Conservation (phyloP, 2,113 vertebrate species). For the Falcunculus frontatus region DNA sequence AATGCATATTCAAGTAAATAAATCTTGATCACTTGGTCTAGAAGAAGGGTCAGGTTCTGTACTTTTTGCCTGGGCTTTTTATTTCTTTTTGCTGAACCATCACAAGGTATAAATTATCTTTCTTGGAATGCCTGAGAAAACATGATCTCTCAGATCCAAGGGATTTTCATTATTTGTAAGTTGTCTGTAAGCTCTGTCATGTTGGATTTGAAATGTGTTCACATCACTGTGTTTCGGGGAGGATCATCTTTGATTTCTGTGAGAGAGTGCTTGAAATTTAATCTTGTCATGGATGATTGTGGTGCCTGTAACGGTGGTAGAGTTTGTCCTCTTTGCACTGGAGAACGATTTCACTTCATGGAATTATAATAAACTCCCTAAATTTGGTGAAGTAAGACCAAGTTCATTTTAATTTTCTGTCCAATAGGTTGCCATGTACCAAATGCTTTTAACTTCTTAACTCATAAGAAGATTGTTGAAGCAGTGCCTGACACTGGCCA, state of each 20-base stretch:
- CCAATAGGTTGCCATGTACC: background rate
- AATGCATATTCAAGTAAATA: background rate
- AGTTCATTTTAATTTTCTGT: background rate
- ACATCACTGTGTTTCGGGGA: background rate
- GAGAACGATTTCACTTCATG: background rate
- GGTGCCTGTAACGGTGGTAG: background rate
- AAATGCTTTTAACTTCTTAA: background rate
- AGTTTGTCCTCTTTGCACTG: background rate
- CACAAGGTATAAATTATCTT: conserved; percentile 3
- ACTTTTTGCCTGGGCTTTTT: background rate
- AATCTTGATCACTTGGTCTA: background rate
- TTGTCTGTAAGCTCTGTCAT: background rate
- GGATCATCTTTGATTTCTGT: background rate
- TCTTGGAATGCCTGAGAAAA: conserved; percentile 9
- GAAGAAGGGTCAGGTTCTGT: background rate
- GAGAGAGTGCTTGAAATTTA: background rate
- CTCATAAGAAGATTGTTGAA: background rate
- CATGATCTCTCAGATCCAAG: background rate
- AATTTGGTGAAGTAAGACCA: background rate
- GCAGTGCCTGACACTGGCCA: background rate
- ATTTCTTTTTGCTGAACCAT: background rate
- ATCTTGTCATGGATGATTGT: background rate
- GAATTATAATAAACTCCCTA: background rate
- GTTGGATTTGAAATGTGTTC: background rate
- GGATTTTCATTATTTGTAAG: conserved; percentile 26